A percentile compares a stretch with the other conserved stretches of the same genome.
Conservation (phyloP, 2,888 invertebrate species). For the Volucella inanis region DNA sequence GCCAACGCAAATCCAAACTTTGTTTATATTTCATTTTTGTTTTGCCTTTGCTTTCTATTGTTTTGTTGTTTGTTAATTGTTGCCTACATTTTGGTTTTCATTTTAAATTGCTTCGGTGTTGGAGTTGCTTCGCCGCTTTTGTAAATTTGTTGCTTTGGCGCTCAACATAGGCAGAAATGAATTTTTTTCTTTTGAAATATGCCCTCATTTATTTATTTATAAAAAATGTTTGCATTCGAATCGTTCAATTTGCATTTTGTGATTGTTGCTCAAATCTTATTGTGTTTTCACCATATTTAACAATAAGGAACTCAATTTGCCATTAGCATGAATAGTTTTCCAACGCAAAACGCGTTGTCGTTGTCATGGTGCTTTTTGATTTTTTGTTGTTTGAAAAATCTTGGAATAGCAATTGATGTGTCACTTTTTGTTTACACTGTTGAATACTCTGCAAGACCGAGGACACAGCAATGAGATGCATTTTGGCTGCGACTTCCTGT, state of each 20-base stretch:
- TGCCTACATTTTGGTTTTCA: conserved; percentile 2
- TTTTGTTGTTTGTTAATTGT: background rate
- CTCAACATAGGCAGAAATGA: too few relatives aligned
- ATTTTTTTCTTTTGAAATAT: background rate
- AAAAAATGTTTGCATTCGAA: background rate
- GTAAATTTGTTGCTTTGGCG: too few relatives aligned
- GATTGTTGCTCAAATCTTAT: background rate
- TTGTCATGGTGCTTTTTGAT: background rate
- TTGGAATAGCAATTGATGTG: conserved; percentile 22
- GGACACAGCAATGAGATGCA: conserved; percentile 7
- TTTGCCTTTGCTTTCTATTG: background rate
- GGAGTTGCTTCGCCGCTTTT: too few relatives aligned
- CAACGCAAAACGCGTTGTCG: conserved; percentile 33
- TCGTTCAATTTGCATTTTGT: background rate
- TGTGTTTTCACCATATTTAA: conserved; percentile 1
- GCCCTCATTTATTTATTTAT: background rate
- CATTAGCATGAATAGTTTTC: conserved; percentile 41
- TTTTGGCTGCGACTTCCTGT: background rate
- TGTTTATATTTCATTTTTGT: conserved; percentile 28
- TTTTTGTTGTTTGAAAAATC: conserved; percentile 47
- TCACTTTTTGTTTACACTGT: conserved; percentile 36
- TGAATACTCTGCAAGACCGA: background rate
- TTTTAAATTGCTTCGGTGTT: background rate
- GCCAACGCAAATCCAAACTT: background rate
- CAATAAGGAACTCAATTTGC: background rate